Evolutionary conservation across 2,888 invertebrate genomes (phyloP).

Genomic region (Lithophane socia): DNA sequence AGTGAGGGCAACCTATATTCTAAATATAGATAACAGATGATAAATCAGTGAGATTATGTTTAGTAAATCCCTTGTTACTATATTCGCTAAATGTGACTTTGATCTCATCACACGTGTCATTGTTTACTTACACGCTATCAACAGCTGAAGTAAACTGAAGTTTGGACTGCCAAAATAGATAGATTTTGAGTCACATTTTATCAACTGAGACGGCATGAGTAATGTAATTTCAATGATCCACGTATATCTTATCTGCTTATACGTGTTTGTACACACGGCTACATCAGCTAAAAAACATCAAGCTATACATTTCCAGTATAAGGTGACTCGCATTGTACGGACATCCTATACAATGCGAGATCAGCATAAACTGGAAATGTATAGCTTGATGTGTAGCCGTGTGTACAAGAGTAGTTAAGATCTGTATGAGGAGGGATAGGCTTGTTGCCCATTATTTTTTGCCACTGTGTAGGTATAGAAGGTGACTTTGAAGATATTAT

Average conservation of each 20-base stretch:
- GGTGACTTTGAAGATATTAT: slow-evolving; percentile 38
- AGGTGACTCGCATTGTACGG: no score
- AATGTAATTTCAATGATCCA: background rate
- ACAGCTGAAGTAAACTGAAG: slow-evolving; percentile 19
- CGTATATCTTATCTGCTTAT: slow-evolving; percentile 14
- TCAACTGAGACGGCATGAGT: slow-evolving; percentile 12
- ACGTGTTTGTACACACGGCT: no score
- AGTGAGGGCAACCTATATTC: slow-evolving; percentile 45
- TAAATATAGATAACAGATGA: slow-evolving; percentile 33
- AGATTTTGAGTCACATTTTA: slow-evolving; percentile 34
- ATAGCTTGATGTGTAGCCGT: no score
- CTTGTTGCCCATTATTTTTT: slow-evolving; percentile 13
- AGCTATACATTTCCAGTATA: no score
- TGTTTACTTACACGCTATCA: slow-evolving; percentile 31
- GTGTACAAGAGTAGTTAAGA: background rate
- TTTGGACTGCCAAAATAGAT: slow-evolving; percentile 20
- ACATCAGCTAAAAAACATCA: no score
- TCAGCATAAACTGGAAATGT: no score
- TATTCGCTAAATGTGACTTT: slow-evolving; percentile 21
- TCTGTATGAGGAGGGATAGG: background rate
- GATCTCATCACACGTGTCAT: slow-evolving; percentile 28
- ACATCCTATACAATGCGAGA: no score
- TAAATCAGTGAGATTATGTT: slow-evolving; percentile 32
- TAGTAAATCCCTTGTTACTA: slow-evolving; percentile 13
- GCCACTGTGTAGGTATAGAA: background rate